Percentiles rank a stretch among this genome's conserved stretches.
These are phyloP conservation scores for Linurgus olivaceus DNA, from an alignment of 2,797 vertebrate genomes.

Conservation along the genomic window DNA sequence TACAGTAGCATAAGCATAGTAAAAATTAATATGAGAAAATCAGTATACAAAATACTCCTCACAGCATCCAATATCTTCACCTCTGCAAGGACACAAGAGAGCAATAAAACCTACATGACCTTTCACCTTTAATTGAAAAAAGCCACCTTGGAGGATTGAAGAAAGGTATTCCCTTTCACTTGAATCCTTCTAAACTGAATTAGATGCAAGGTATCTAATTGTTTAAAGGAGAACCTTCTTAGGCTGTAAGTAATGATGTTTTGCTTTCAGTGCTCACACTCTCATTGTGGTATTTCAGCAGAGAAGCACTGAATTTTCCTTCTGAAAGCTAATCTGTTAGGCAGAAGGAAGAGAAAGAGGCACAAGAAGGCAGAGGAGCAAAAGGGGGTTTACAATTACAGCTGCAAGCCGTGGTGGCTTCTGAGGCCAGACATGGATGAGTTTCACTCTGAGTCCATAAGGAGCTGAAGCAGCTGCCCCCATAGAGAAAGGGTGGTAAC, in stretches of 20 bases:
- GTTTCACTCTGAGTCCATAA: background rate
- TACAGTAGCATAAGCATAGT: background rate
- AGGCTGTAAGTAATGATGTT: background rate
- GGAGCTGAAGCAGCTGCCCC: background rate
- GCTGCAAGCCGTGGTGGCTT: background rate
- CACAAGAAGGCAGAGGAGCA: background rate
- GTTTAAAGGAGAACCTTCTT: background rate
- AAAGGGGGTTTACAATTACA: background rate
- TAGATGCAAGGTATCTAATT: background rate
- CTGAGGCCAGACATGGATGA: background rate
- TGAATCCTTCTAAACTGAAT: background rate
- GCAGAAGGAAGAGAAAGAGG: background rate
- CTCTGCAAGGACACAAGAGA: background rate
- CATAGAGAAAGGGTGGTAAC: background rate
- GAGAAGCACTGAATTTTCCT: background rate
- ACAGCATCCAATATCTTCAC: background rate
- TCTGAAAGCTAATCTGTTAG: background rate
- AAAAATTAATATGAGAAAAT: background rate
- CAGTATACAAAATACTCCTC: rapidly evolving
- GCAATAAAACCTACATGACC: background rate
- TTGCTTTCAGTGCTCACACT: background rate
- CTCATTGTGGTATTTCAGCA: background rate
- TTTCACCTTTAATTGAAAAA: background rate
- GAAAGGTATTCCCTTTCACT: background rate
- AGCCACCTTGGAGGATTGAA: background rate